Evolutionary conservation across 2,888 invertebrate genomes (phyloP).

Genomic region (Andrena minutula): DNA sequence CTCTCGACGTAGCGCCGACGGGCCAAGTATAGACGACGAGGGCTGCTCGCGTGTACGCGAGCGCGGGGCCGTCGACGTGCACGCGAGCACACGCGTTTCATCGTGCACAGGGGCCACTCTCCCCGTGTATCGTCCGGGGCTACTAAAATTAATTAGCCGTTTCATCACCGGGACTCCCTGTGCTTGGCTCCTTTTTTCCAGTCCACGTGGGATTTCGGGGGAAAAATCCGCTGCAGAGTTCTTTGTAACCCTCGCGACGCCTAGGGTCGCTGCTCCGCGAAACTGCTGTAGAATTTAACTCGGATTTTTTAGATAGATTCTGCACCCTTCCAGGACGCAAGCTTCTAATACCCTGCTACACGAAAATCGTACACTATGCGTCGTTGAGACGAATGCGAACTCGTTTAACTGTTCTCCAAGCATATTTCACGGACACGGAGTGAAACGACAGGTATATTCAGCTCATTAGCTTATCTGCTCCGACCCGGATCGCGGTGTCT

Average conservation of each 20-base stretch:
- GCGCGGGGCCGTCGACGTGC: conserved; percentile 10
- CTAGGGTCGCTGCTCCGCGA: too few species aligned
- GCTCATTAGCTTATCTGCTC: conserved; percentile 59
- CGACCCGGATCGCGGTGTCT: conserved; percentile 44
- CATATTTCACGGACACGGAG: conserved; percentile 2
- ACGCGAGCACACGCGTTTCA: conserved; percentile 19
- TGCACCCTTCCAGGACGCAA: too few species aligned
- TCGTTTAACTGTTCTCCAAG: background rate
- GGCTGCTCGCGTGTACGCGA: conserved; percentile 20
- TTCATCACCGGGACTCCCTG: conserved; percentile 62
- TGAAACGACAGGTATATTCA: conserved; percentile 8
- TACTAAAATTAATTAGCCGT: conserved; percentile 71
- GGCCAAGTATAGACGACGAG: conserved; percentile 81
- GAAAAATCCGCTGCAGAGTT: background rate
- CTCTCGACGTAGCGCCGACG: conserved; percentile 73
- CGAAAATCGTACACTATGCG: background rate
- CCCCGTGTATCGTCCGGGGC: conserved; percentile 17
- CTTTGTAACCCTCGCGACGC: background rate
- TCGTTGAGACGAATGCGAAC: background rate
- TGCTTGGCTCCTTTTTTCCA: conserved; percentile 11
- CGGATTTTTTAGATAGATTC: too few species aligned
- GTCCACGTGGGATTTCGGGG: conserved; percentile 16
- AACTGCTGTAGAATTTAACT: too few species aligned
- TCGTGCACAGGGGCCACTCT: background rate
- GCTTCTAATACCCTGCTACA: too few species aligned